Percentiles rank a stretch among this genome's conserved stretches.
phyloP scores from a whole-genome alignment of 2,113 vertebrate genomes.

The Spea bombifrons region DNA sequence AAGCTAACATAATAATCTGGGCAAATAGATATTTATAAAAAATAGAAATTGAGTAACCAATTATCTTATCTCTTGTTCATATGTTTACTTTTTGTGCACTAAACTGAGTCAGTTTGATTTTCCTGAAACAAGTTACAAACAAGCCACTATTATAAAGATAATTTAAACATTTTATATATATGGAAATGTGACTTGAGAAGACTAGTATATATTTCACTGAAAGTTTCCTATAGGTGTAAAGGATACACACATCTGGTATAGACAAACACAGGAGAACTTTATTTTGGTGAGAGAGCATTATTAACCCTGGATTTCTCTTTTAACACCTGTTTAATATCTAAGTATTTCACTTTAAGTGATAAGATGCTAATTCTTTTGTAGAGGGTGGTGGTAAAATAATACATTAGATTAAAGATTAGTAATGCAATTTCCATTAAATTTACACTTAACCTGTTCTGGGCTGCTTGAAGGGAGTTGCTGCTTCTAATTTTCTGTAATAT shows the following conservation, averaged over 20 bases:
- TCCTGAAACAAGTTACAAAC: not conserved
- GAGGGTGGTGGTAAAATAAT: not conserved
- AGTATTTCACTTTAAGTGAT: not conserved
- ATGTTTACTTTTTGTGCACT: not conserved
- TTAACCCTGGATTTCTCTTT: not conserved
- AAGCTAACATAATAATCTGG: too few relatives aligned
- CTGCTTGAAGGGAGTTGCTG: not conserved
- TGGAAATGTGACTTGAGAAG: not conserved
- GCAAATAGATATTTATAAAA: too few relatives aligned
- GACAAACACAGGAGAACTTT: not conserved
- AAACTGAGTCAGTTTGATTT: not conserved
- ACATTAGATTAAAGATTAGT: not conserved
- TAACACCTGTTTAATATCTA: not conserved
- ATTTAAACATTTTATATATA: not conserved
- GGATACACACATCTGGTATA: not conserved
- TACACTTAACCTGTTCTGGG: not conserved
- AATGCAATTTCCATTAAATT: not conserved
- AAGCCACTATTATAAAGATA: not conserved
- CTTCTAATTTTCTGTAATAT: not conserved
- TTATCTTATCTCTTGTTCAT: not conserved
- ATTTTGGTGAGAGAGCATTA: not conserved
- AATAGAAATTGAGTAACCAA: not conserved
- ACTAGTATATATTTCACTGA: not conserved
- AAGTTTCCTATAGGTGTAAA: not conserved
- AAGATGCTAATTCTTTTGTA: not conserved